These are phyloP conservation scores for Sebastolobus alascanus DNA, from an alignment of 2,797 vertebrate genomes.

Conservation along the genomic window DNA sequence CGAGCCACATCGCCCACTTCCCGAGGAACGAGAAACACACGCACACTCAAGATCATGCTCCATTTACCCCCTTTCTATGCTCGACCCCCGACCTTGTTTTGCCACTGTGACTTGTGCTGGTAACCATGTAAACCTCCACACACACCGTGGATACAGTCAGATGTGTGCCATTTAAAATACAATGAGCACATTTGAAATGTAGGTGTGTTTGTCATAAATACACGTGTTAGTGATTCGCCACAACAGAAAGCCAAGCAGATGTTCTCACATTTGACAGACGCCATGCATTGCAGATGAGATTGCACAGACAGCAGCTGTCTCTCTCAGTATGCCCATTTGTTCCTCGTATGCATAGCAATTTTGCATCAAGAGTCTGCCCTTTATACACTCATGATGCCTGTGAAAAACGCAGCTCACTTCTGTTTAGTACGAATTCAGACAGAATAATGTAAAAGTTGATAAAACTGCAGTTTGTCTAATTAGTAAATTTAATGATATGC, in stretches of 20 bases:
- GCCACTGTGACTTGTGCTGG: constrained; percentile 7
- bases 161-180: constrained; percentile 34
- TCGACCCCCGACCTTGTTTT: constrained; percentile 23
- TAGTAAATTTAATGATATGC: constrained; percentile 60
- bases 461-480: constrained; percentile 59
- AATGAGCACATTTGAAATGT: constrained; percentile 35
- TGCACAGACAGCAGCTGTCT: constrained; percentile 70
- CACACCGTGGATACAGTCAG: constrained; percentile 20
- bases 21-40: constrained; percentile 60
- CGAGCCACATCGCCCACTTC: constrained; percentile 59
- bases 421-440: constrained; percentile 25
- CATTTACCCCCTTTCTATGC: constrained; percentile 7
- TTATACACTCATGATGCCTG: constrained; percentile 35
- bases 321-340: constrained; percentile 55
- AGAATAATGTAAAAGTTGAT: constrained; percentile 50
- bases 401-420: constrained; percentile 32
- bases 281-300: constrained; percentile 66
- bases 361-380: constrained; percentile 45
- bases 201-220: constrained; percentile 47
- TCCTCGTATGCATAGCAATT: constrained; percentile 56
- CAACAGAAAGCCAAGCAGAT: constrained; percentile 63
- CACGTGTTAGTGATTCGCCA: constrained; percentile 28
- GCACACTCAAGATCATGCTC: constrained; percentile 51
- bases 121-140: constrained; percentile 5
- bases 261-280: constrained; percentile 64